These are phyloP conservation scores for Drosophila suzukii DNA, from an alignment of 1,140 invertebrate species.

Conservation along the genomic window DNA sequence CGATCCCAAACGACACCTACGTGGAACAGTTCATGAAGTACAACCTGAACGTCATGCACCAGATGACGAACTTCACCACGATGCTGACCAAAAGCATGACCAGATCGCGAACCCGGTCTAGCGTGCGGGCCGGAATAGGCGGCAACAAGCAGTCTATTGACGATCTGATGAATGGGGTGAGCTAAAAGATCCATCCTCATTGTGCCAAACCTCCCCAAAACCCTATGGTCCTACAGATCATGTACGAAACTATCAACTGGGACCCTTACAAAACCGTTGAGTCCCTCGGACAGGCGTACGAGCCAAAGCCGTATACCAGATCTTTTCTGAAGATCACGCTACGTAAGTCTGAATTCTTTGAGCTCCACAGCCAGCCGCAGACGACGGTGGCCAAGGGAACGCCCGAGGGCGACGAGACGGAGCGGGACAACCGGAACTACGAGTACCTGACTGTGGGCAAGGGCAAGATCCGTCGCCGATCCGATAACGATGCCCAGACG, in stretches of 20 bases:
- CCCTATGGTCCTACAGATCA: slow-evolving; percentile 29
- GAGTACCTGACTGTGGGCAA: slow-evolving; percentile 88
- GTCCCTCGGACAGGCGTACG: background rate
- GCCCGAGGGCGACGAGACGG: slow-evolving; percentile 85
- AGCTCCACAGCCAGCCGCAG: slow-evolving; percentile 87
- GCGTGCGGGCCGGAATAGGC: slow-evolving; percentile 51
- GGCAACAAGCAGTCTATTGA: slow-evolving; percentile 71
- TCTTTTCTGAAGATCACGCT: slow-evolving; percentile 86
- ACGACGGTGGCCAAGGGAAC: slow-evolving; percentile 87
- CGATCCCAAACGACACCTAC: slow-evolving; percentile 3
- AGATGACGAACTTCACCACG: slow-evolving; percentile 22
- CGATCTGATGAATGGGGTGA: slow-evolving; percentile 61
- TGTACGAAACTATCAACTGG: slow-evolving; percentile 57
- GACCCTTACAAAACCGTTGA: background rate
- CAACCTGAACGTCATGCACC: slow-evolving; percentile 36
- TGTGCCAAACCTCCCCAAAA: no score
- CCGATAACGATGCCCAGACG: slow-evolving; percentile 89
- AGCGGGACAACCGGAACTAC: slow-evolving; percentile 88
- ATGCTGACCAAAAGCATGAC: background rate
- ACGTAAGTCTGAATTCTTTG: slow-evolving; percentile 88
- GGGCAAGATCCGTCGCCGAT: slow-evolving; percentile 87
- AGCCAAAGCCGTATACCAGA: slow-evolving; percentile 37
- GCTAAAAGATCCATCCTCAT: background rate
- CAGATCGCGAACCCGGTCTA: slow-evolving; percentile 46
- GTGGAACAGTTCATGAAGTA: slow-evolving; percentile 44